phyloP scores from a whole-genome alignment of 2,888 invertebrate genomes.

The Poecilobothrus nobilitatus region DNA sequence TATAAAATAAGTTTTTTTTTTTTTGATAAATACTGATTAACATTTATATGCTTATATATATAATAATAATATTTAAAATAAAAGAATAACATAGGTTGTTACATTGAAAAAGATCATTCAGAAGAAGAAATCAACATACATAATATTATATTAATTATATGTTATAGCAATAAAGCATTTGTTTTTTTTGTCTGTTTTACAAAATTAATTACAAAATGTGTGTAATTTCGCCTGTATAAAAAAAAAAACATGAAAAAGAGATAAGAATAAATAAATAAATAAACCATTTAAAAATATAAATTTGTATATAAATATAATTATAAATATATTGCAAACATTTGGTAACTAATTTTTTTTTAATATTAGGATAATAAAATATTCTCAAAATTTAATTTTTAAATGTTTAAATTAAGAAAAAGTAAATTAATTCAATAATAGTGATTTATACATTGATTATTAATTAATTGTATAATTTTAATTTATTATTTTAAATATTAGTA shows the following conservation, averaged over 20 bases:
- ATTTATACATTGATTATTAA: no score
- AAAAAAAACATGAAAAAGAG: constrained; percentile 2
- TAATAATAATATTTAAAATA: background rate
- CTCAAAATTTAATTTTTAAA: no score
- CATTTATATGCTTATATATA: background rate
- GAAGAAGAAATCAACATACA: constrained; percentile 1
- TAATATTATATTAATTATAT: background rate
- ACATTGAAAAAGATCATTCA: background rate
- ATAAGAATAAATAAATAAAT: background rate
- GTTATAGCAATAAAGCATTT: background rate
- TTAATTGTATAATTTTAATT: no score
- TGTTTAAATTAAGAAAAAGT: no score
- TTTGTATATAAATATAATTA: background rate
- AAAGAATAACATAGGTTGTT: background rate
- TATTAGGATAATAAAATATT: background rate
- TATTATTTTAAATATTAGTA: no score
- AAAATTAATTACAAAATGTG: background rate
- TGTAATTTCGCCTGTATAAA: background rate
- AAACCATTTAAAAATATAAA: background rate
- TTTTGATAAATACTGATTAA: background rate
- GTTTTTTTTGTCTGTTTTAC: background rate
- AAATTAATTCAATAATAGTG: no score
- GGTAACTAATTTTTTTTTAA: background rate
- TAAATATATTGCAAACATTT: background rate
- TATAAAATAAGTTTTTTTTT: background rate